Percentiles rank a stretch among this genome's conserved stretches.
Evolutionary conservation across 2,888 invertebrate species (phyloP).

Genomic region (Philonicus albiceps): DNA sequence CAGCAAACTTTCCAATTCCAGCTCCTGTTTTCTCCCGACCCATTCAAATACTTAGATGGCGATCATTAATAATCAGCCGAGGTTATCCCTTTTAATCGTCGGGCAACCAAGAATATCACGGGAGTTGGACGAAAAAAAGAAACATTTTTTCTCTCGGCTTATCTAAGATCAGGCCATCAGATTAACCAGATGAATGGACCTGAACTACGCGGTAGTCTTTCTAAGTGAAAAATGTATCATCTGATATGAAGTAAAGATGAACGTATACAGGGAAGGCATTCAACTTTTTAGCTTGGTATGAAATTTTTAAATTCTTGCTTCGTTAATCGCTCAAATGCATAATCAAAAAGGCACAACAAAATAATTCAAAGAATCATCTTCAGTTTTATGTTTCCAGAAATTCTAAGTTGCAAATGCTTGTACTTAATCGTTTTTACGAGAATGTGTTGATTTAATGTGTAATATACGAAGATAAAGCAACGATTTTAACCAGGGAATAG

Average conservation of each 20-base stretch:
- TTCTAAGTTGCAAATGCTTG: background rate
- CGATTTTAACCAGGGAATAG: no score
- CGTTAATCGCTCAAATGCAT: background rate
- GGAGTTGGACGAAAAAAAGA: background rate
- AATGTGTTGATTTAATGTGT: no score
- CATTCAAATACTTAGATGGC: slow-evolving; percentile 35
- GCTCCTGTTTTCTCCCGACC: slow-evolving; percentile 15
- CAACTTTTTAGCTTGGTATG: slow-evolving; percentile 5
- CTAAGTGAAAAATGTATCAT: slow-evolving; percentile 48
- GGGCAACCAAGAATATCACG: slow-evolving; percentile 26
- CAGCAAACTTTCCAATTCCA: slow-evolving; percentile 3
- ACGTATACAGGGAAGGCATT: background rate
- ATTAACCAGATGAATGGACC: slow-evolving; percentile 48
- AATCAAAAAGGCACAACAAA: background rate
- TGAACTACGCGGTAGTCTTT: slow-evolving; percentile 44
- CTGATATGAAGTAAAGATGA: slow-evolving; percentile 8
- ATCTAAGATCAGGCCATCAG: slow-evolving; percentile 48
- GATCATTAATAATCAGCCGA: slow-evolving; percentile 43
- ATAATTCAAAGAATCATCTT: background rate
- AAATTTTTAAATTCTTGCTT: slow-evolving; percentile 33
- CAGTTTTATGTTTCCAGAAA: background rate
- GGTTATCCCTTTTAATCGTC: slow-evolving; percentile 37
- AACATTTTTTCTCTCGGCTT: slow-evolving; percentile 10
- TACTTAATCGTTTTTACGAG: no score
- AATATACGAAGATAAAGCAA: no score